phyloP scores from a whole-genome alignment of 2,888 invertebrate species.

The Drosophila ezoana region DNA sequence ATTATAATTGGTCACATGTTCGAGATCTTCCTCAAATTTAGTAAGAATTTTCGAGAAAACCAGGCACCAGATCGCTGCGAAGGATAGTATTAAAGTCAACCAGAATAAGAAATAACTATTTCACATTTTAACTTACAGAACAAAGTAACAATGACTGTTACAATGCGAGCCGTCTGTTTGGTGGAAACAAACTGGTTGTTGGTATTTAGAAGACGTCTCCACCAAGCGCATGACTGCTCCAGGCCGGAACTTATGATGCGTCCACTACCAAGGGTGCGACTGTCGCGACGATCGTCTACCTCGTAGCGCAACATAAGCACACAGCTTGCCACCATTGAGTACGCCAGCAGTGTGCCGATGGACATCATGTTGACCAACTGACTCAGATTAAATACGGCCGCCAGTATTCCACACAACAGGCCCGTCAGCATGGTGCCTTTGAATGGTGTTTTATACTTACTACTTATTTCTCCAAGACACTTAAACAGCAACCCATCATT shows the following conservation, averaged over 20 bases:
- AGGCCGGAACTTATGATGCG: conserved; percentile 39
- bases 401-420: conserved; percentile 90
- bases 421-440: conserved; percentile 91
- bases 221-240: conserved; percentile 60
- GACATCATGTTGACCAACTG: conserved; percentile 92
- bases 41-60: conserved; percentile 74
- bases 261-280: conserved; percentile 61
- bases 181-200: conserved; percentile 84
- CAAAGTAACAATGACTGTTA: conserved; percentile 83
- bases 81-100: not conserved
- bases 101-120: not conserved
- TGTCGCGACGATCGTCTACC: conserved; percentile 75
- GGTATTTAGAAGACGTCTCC: conserved; percentile 85
- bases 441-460: conserved; percentile 91
- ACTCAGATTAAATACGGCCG: conserved; percentile 89
- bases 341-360: conserved; percentile 90
- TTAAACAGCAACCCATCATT: conserved; percentile 93
- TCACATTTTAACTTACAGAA: conserved; percentile 82
- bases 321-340: conserved; percentile 91
- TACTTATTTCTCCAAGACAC: conserved; percentile 90
- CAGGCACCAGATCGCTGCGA: conserved; percentile 77
- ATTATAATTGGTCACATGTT: conserved; percentile 50
- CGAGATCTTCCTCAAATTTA: conserved; percentile 74
- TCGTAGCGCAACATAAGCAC: conserved; percentile 89
- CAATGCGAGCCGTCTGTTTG: conserved; percentile 84